Conservation (phyloP, 92 coral and sea anemone species). For the Phenganax subtilis region DNA sequence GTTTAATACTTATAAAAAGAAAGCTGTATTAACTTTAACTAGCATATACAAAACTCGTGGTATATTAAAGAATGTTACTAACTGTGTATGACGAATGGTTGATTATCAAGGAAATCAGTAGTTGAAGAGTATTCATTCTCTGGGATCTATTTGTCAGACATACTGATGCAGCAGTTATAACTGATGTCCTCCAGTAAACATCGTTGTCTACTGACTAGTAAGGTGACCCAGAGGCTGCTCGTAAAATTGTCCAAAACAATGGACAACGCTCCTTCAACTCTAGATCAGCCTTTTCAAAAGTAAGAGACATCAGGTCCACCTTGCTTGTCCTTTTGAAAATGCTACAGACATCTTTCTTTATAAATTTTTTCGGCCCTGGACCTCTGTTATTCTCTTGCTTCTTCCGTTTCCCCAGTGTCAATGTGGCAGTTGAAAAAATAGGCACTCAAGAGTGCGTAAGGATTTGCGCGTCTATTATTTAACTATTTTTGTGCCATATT, state of each 20-base stretch:
- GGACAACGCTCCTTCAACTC: conserved; percentile 33
- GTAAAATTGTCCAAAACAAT: not conserved
- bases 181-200: not conserved
- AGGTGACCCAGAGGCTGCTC: not conserved
- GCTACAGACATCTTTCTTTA: conserved; percentile 30
- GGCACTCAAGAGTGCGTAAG: too few relatives aligned
- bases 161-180: conserved; percentile 12
- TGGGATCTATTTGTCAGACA: conserved; percentile 9
- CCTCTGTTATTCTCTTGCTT: not conserved
- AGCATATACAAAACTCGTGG: not conserved
- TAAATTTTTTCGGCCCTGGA: not conserved
- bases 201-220: not conserved
- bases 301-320: conserved; percentile 7
- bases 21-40: not conserved
- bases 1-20: not conserved
- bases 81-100: conserved; percentile 26
- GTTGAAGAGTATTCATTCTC: conserved; percentile 13
- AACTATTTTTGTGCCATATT: too few relatives aligned
- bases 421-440: not conserved
- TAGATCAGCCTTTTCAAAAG: conserved; percentile 11
- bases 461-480: too few relatives aligned
- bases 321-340: conserved; percentile 13
- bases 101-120: conserved; percentile 10
- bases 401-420: not conserved
- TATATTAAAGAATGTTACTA: not conserved